These are phyloP conservation scores for Muscicapa adusta DNA, from an alignment of 2,113 vertebrate genomes.

Conservation along the genomic window DNA sequence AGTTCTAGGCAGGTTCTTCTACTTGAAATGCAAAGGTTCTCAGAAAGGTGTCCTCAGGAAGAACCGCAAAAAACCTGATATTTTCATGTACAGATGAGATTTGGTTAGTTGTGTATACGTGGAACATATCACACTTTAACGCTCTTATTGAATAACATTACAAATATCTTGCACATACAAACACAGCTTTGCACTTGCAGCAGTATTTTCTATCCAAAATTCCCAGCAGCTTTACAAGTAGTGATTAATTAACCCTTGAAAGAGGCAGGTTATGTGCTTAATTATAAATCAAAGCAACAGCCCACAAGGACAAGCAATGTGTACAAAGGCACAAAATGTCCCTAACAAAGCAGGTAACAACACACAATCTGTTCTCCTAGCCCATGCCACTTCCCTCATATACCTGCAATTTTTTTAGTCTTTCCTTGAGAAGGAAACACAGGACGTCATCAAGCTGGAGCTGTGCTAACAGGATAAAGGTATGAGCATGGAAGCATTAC, in stretches of 20 bases:
- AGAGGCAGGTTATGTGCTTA: neutral
- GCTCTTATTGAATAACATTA: neutral
- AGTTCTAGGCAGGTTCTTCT: neutral
- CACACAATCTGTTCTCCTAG: too few relatives aligned
- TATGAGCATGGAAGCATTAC: neutral
- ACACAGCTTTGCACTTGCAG: neutral
- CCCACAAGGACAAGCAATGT: neutral
- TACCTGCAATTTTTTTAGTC: neutral
- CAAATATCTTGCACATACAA: neutral
- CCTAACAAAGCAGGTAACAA: neutral
- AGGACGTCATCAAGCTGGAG: neutral
- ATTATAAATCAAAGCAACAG: neutral
- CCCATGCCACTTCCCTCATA: neutral
- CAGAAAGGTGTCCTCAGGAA: neutral
- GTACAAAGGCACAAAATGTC: neutral
- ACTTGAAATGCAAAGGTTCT: neutral
- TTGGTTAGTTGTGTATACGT: neutral
- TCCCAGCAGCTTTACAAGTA: neutral
- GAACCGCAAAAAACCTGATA: rapidly evolving
- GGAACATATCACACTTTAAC: neutral
- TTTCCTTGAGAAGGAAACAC: neutral
- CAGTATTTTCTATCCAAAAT: neutral
- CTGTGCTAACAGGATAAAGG: neutral
- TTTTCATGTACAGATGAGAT: neutral
- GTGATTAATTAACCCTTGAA: neutral